Percentiles rank a stretch among this genome's conserved stretches.
These are phyloP conservation scores for Sebastes minor DNA, from an alignment of 2,797 vertebrate genomes.

Conservation along the genomic window DNA sequence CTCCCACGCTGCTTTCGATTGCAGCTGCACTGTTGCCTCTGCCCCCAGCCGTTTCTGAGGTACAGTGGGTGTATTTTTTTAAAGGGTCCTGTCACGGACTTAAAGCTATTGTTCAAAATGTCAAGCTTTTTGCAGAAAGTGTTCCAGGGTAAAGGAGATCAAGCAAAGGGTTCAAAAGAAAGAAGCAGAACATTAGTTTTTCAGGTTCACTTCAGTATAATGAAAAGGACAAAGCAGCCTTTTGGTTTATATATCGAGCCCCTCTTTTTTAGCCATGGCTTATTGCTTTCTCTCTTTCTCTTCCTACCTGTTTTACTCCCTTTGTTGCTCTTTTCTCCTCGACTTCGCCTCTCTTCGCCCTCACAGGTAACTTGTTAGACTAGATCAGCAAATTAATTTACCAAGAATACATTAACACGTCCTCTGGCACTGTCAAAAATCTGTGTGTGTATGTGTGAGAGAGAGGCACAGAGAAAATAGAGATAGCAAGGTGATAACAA, in stretches of 20 bases:
- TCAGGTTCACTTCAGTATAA: conserved; percentile 15
- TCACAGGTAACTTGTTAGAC: conserved; percentile 25
- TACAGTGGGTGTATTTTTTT: neutral
- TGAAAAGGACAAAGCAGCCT: neutral
- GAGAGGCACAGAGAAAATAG: neutral
- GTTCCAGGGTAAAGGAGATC: neutral
- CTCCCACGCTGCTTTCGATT: neutral
- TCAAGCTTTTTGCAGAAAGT: neutral
- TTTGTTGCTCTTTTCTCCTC: no score
- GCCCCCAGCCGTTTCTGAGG: neutral
- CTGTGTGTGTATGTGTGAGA: neutral
- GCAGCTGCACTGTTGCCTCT: neutral
- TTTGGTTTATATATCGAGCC: neutral
- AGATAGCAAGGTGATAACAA: conserved; percentile 49
- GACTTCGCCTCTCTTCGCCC: neutral
- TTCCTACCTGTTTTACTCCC: neutral
- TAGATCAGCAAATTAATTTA: conserved; percentile 50
- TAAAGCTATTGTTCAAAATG: conserved; percentile 3
- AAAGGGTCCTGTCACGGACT: neutral
- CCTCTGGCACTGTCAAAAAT: conserved; percentile 7
- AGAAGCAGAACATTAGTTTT: conserved; percentile 9
- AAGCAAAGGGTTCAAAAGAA: conserved; percentile 4
- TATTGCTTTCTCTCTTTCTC: neutral
- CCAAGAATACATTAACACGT: conserved; percentile 46
- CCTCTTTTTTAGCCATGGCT: neutral